Base-by-base conservation (phyloP, 2,113 vertebrate species). In the Abramis brama region DNA sequence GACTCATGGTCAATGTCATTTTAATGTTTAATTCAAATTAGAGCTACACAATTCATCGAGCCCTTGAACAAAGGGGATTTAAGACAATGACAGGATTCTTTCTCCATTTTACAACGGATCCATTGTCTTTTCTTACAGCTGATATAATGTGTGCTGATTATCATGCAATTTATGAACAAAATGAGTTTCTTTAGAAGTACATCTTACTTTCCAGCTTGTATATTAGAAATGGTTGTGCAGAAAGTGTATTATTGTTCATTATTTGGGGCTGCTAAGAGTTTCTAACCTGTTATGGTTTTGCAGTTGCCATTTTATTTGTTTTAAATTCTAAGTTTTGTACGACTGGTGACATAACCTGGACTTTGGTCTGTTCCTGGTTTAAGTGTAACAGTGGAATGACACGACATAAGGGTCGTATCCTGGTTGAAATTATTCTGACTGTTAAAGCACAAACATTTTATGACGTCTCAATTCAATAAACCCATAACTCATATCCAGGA, bases 1-100 rank as follows among this genome's bases (percentile, higher is more conserved):
- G 33, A 33, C 33, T 33, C 33, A 4, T n/a, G 82, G 87, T 85
- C 15, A 12, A 5, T 50, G 78, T 85, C 84, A 82, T 83, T 83
- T 47, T 47, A n/a, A 19, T 19, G 47, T 73, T 55, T 39, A 21
- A 50, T 81, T 81, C 39, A 47, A 47, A 21, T 23, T 27, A 10
- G n/a, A 81, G 11, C 43, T 50, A 15, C 66, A 50, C 25, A 13
- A 30, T 66, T 81, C 17, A 50, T 50, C 30, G n/a, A 66, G 21
- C 15, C 43, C 39, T 68, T 68, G 17, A 82, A 68, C 9, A 82
- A 30, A 50, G 1, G 10, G 45, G 17, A 43, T 33, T n/a, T 82
- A 6, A 52, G 8, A 82, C 79, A 50, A 27, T 50, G 27, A 33
- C 78, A 27, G 23, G 57, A 50, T 68, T 43, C 25, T 33, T 82